phyloP scores from a whole-genome alignment of 1,140 invertebrate genomes.

The Ephestia elutella region DNA sequence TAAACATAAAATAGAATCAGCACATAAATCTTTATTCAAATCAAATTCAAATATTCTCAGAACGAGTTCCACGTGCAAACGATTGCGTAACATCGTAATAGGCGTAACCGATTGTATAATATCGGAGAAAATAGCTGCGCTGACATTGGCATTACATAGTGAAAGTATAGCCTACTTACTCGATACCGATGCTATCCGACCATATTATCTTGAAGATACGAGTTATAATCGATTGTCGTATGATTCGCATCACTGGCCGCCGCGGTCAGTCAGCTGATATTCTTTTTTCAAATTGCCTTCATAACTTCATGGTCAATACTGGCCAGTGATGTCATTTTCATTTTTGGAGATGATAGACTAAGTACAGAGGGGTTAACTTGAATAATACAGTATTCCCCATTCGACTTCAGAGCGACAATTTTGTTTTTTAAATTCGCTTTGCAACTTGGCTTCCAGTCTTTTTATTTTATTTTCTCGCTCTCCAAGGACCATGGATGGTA shows the following conservation, averaged over 20 bases:
- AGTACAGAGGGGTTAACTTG: too few species aligned
- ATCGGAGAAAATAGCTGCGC: conserved; percentile 45
- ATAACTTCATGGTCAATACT: not conserved
- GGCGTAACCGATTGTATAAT: conserved; percentile 49
- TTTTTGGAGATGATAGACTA: not conserved
- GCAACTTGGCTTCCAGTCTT: not conserved
- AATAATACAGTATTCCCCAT: not conserved
- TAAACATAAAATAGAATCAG: not conserved
- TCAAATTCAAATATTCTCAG: conserved; percentile 1
- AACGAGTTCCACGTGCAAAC: conserved; percentile 27
- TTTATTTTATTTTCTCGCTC: conserved; percentile 1
- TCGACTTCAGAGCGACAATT: not conserved
- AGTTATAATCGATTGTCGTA: conserved; percentile 10
- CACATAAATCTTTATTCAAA: not conserved
- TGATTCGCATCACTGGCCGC: conserved; percentile 16
- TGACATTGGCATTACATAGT: conserved; percentile 63
- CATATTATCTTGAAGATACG: conserved; percentile 1
- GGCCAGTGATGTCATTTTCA: conserved; percentile 24
- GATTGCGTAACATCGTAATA: conserved; percentile 30
- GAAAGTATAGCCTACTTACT: conserved; percentile 43
- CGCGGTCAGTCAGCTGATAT: conserved; percentile 25
- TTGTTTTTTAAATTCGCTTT: conserved; percentile 7
- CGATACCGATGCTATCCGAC: conserved; percentile 12
- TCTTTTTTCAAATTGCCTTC: conserved; percentile 30
- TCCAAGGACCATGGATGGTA: not conserved